A percentile compares a stretch with the other conserved stretches of the same genome.
phyloP scores from a whole-genome alignment of 2,888 invertebrate genomes.

The Eupithecia subfuscata region DNA sequence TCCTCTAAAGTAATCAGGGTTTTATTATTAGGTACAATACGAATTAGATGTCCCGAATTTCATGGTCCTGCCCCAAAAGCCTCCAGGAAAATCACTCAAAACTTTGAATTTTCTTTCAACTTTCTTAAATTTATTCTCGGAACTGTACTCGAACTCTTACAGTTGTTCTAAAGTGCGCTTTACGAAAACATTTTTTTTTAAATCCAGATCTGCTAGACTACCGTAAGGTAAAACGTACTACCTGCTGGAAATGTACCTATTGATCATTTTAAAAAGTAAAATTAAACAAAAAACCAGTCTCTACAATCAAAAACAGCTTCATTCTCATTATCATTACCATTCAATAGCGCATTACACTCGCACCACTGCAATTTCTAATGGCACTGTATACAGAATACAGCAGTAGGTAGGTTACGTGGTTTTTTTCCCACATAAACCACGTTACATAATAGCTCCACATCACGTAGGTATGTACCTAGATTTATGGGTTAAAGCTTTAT shows the following conservation, averaged over 20 bases:
- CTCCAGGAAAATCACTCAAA: neutral
- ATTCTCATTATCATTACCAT: conserved; percentile 39
- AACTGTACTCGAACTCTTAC: too few relatives aligned
- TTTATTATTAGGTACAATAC: neutral
- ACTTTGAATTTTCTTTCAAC: neutral
- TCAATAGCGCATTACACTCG: conserved; percentile 22
- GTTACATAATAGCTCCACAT: conserved; percentile 43
- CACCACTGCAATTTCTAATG: conserved; percentile 16
- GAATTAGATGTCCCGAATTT: neutral
- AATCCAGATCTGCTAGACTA: neutral
- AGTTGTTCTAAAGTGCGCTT: neutral
- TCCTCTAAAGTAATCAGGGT: neutral
- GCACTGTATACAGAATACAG: conserved; percentile 13
- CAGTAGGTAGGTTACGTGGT: conserved; percentile 17
- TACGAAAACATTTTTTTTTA: too few relatives aligned
- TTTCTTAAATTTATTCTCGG: too few relatives aligned
- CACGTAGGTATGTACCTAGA: conserved; percentile 36
- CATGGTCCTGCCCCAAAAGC: neutral
- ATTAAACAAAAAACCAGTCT: neutral
- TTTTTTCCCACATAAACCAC: conserved; percentile 42
- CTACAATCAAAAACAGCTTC: conserved; percentile 17
- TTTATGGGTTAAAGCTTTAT: conserved; percentile 42
- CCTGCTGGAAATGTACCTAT: neutral
- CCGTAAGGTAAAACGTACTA: too few relatives aligned
- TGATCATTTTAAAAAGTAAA: conserved; percentile 2